Base-by-base conservation (phyloP, 2,113 vertebrate genomes). In the Suncus etruscus region DNA sequence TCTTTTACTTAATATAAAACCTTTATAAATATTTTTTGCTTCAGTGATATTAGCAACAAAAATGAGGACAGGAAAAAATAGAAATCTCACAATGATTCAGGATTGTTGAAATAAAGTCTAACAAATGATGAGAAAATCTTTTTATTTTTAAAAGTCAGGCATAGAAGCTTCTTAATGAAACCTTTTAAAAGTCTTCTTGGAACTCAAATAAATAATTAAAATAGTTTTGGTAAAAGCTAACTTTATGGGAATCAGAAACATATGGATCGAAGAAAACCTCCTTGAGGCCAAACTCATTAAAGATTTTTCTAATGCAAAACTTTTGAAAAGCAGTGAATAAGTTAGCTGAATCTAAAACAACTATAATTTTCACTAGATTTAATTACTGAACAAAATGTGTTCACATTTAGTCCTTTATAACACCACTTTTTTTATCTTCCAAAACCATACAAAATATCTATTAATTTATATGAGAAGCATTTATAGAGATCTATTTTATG, bases 201-300 rank as follows among this genome's bases (percentile, higher is more conserved):
- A 89, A 80, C 32, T 66, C 78, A 93, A 89, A 92, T 95, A 96
- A 95, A 95, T 95, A 92, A 95, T 92, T 92, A 84, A 95, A 93
- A 95, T 94, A 95, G 58, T 92, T 95, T 93, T 61, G 47, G 83
- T 91, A 83, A 93, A 48, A 79, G 61, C 75, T 93, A 90, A 90
- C 81, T 91, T 69, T 91, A 54, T 89, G 63, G 29, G 72, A 95
- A 96, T 87, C 82, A 95, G 74, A 96, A 96, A 91, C 95, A 95
- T 84, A 96, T 94, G 95, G 81, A 94, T 83, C 82, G 54, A 47
- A 91, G 84, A 87, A 94, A 94, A 91, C 78, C 11, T 93, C 89
- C 92, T 96, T 84, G 31, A 92, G 91, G 94, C 87, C 68, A 95
- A 93, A 95, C 27, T 93, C 92, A 96, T 96, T 96, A 96, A 93